Percentiles rank a stretch among this genome's conserved stretches.
Evolutionary conservation across 2,113 vertebrate genomes (phyloP).

Genomic region (Macaca nemestrina): DNA sequence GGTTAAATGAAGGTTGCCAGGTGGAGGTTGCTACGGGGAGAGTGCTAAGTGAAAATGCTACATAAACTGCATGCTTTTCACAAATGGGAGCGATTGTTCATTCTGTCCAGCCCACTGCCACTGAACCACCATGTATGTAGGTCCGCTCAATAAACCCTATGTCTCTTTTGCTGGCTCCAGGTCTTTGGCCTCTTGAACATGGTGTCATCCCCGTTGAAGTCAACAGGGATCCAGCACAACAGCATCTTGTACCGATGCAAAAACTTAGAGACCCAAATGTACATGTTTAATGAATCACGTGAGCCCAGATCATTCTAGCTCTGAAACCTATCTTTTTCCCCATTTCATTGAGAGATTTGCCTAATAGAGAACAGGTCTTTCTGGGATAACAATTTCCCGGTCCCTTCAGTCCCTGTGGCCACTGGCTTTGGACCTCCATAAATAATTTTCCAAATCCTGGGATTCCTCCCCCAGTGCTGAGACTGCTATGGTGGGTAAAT

Average conservation of each 20-base stretch:
- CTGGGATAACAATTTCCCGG: neutral
- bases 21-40: too few species aligned
- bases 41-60: too few species aligned
- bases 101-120: too few species aligned
- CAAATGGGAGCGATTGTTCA: too few species aligned
- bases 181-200: too few species aligned
- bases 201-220: too few species aligned
- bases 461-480: neutral
- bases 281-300: neutral
- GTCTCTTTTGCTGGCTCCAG: too few species aligned
- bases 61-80: too few species aligned
- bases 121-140: too few species aligned
- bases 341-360: neutral
- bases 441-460: neutral
- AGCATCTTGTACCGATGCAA: neutral
- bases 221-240: too few species aligned
- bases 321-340: neutral
- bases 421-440: neutral
- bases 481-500: neutral
- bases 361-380: neutral
- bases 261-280: neutral
- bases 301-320: neutral
- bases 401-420: neutral
- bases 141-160: too few species aligned
- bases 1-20: too few species aligned